phyloP scores from a whole-genome alignment of 2,113 vertebrate genomes.

The Lepidothrix coronata region DNA sequence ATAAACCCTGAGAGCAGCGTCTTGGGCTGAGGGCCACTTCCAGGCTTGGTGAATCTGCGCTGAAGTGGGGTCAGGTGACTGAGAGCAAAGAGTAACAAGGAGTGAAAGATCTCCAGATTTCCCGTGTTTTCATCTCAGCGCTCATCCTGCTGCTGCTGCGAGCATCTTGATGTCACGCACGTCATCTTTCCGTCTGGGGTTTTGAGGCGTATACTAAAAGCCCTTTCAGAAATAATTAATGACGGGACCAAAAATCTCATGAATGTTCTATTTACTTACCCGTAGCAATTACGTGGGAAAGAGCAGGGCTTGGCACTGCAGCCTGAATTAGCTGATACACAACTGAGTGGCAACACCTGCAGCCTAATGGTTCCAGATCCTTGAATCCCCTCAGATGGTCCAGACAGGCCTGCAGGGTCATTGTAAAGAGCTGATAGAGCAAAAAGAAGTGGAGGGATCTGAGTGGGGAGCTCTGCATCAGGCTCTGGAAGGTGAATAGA shows the following conservation, averaged over 20 bases:
- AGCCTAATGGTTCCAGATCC: constrained; percentile 3
- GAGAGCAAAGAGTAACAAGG: neutral
- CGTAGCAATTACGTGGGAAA: neutral
- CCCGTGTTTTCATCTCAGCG: neutral
- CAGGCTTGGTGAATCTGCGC: neutral
- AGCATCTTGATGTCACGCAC: neutral
- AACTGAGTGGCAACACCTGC: neutral
- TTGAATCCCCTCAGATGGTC: neutral
- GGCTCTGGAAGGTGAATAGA: neutral
- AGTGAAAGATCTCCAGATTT: neutral
- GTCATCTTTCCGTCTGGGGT: neutral
- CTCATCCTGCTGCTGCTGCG: neutral
- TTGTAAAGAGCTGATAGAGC: neutral
- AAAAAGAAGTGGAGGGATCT: neutral
- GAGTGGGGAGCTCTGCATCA: neutral
- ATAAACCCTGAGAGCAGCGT: rapidly evolving
- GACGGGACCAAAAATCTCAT: constrained; percentile 37
- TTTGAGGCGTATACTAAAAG: constrained; percentile 42
- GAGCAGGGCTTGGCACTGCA: constrained; percentile 5
- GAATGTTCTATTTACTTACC: constrained; percentile 49
- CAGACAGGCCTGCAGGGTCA: neutral
- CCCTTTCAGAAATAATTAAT: constrained; percentile 64
- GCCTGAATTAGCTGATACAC: constrained; percentile 7
- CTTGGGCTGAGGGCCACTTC: neutral
- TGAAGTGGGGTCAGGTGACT: neutral